Evolutionary conservation across 1,140 invertebrate genomes (phyloP).

Genomic region (Onthophagus taurus): DNA sequence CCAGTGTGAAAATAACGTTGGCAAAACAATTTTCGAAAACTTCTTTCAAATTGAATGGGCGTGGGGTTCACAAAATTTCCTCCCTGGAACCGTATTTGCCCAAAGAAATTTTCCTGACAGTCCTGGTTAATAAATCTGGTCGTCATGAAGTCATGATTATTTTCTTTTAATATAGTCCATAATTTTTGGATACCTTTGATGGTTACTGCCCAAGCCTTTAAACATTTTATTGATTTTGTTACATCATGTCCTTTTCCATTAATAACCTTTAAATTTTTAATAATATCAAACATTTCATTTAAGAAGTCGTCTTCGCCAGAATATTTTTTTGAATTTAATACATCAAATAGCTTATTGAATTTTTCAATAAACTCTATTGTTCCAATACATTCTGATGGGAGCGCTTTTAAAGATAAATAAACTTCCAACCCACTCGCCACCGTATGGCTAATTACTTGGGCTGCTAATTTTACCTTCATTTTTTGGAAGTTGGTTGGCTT

Average conservation of each 20-base stretch:
- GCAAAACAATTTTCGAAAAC: constrained; percentile 15
- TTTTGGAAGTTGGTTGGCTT: constrained; percentile 28
- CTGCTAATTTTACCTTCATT: constrained; percentile 30
- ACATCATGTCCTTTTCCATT: background rate
- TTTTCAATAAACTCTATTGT: constrained; percentile 4
- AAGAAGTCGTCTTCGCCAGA: background rate
- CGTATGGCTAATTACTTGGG: constrained; percentile 26
- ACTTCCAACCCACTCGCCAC: constrained; percentile 23
- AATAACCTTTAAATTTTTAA: constrained; percentile 4
- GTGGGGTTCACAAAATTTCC: constrained; percentile 17
- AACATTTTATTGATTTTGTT: background rate
- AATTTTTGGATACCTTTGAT: constrained; percentile 10
- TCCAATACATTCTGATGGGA: background rate
- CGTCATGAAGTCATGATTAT: background rate
- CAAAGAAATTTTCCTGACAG: constrained; percentile 20
- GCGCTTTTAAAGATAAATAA: constrained; percentile 4
- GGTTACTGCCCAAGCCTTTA: constrained; percentile 5
- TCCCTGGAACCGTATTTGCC: constrained; percentile 3
- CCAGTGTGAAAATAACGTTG: constrained; percentile 5
- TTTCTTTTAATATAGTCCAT: constrained; percentile 10
- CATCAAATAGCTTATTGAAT: constrained; percentile 9
- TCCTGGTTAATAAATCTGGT: constrained; percentile 18
- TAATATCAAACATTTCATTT: constrained; percentile 16
- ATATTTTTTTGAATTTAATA: constrained; percentile 6
- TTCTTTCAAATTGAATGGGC: constrained; percentile 14